Conservation (phyloP, 2,797 vertebrate genomes). For the Chaenodraco wilsoni region DNA sequence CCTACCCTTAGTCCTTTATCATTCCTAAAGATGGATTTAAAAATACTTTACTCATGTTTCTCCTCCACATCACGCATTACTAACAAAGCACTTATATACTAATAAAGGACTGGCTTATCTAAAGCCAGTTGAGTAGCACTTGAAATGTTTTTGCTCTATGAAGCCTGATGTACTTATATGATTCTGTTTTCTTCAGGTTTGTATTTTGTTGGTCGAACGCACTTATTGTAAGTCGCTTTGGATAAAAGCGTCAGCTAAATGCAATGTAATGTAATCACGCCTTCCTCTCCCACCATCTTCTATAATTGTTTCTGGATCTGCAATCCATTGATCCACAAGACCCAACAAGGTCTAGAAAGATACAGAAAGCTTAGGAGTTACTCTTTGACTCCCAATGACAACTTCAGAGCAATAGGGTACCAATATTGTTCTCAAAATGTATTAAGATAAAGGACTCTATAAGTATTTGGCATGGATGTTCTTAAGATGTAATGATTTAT, state of each 20-base stretch:
- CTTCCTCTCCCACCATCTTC: background rate
- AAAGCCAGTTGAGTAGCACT: too few species aligned
- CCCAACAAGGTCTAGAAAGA: background rate
- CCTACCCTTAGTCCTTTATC: constrained; percentile 4
- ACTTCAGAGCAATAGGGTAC: background rate
- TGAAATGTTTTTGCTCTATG: too few species aligned
- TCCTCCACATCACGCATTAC: background rate
- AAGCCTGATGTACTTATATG: too few species aligned
- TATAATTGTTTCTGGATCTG: background rate
- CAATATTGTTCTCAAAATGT: background rate
- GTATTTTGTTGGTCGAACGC: too few species aligned
- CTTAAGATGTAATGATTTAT: background rate
- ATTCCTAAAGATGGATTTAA: constrained; percentile 24
- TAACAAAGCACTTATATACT: too few species aligned
- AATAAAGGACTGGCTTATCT: too few species aligned
- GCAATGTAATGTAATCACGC: too few species aligned
- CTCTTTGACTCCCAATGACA: background rate
- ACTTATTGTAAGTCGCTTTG: too few species aligned
- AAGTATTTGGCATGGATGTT: background rate
- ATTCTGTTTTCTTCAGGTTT: too few species aligned
- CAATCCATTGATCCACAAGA: background rate
- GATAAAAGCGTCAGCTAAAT: too few species aligned
- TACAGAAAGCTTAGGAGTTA: background rate
- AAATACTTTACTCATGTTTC: constrained; percentile 5
- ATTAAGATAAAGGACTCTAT: background rate